Base-by-base conservation (phyloP, 2,113 vertebrate species). In the Microtus ochrogaster region DNA sequence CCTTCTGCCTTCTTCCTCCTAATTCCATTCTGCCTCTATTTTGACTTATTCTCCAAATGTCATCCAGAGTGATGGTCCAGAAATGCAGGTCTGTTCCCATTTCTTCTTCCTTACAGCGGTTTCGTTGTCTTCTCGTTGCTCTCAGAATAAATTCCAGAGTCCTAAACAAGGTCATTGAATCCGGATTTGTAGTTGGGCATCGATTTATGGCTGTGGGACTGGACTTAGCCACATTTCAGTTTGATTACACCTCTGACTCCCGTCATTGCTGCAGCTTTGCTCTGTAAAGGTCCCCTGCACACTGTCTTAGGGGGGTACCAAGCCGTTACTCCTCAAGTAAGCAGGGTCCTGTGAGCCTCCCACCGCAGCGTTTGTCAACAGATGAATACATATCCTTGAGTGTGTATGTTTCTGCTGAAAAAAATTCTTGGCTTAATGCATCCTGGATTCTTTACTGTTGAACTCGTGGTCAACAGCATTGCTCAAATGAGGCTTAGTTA, bases 371-470 rank as follows among this genome's bases (percentile, higher is more conserved):
- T 61, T 76, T 85, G 77, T 81, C 68, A 91, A 55, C 10, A 91
- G 49, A 77, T 92, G n/a, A 91, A 49, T 85, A 93, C 8, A 76
- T 79, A 92, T 55, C 7, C 16, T 94, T 63, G 22, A 94, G 82
- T 73, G 36, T 89, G 47, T 92, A 1, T 92, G 65, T 89, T 94
- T 93, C n/a, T 92, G 3, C 66, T 93, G 19, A 92, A 91, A 93
- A 93, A 93, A 92, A 36, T 6, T 65, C 24, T 85, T 88, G 91
- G 49, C 30, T 83, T 77, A 68, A 72, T 30, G 49, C 30, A 41
- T 30, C 78, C 55, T 63, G 58, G 70, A 68, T 77, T 90, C 52
- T 79, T 74, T 85, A 77, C 49, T 73, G 49, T 39, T 85, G 47
- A 92, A 84, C 30, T 92, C 52, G 13, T 16, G n/a, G 44, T 81